Evolutionary conservation across 2,888 invertebrate genomes (phyloP).

Genomic region (Heliconius cydno): DNA sequence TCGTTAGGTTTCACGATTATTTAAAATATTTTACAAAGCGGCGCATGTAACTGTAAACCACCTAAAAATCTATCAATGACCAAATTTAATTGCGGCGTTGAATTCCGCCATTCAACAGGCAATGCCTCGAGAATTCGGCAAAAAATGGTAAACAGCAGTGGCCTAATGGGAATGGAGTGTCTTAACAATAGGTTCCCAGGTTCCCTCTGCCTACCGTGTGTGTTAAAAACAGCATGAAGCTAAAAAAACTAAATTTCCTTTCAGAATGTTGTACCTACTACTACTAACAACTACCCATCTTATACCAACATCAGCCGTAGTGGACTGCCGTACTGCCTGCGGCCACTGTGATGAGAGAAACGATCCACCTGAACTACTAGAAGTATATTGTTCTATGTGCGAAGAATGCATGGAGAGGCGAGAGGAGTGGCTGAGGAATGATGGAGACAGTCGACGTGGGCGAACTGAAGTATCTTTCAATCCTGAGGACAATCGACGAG

Average conservation of each 20-base stretch:
- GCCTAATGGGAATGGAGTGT: no score
- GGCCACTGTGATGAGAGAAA: conserved; percentile 55
- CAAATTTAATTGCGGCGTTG: no score
- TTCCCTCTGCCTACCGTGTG: no score
- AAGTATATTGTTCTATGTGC: conserved; percentile 75
- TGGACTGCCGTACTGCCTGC: conserved; percentile 67
- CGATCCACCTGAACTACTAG: conserved; percentile 55
- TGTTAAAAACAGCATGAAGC: no score
- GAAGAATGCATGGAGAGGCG: conserved; percentile 64
- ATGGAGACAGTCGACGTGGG: not conserved
- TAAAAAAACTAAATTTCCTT: not conserved
- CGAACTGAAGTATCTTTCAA: not conserved
- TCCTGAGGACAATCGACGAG: not conserved
- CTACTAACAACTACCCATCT: conserved; percentile 6
- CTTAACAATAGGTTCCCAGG: no score
- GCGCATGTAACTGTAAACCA: not conserved
- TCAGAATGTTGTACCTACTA: conserved; percentile 12
- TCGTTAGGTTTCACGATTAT: not conserved
- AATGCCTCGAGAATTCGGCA: no score
- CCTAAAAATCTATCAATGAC: no score
- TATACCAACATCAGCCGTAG: conserved; percentile 39
- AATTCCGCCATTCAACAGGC: no score
- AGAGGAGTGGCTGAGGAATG: conserved; percentile 50
- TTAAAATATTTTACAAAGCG: not conserved
- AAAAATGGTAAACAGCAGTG: no score